Base-by-base conservation (phyloP, 2,113 vertebrate genomes). In the Procavia capensis region DNA sequence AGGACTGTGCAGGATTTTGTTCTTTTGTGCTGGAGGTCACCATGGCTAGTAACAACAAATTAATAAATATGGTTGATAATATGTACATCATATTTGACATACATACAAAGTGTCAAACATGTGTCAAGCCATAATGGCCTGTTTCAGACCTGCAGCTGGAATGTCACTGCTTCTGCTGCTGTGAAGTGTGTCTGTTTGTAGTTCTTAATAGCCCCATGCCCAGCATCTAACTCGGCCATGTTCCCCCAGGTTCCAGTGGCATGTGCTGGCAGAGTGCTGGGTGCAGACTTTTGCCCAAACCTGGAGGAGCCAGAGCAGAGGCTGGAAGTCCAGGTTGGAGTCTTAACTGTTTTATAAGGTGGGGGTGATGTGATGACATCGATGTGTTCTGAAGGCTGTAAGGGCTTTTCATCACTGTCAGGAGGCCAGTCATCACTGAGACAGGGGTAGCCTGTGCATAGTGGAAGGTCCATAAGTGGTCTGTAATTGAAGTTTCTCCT, bases 271-370 rank as follows among this genome's bases (percentile, higher is more conserved):
- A 97, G 96, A 97, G 95, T 97, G 95, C 95, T 97, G 88, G 94
- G 96, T 96, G 97, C 97, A 96, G 97, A 97, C 96, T 97, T 97
- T 80, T 97, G 97, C 96, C 97, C 96, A 97, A 95, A 95, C 91
- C 97, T 97, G 97, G 97, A 97, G 97, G 97, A 97, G 50, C 97
- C 97, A 97, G 96, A 97, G 95, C 96, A 96, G 95, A 97, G 97
- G 97, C 94, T 97, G 95, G 96, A 97, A 96, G 97, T 97, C 96
- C 97, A 97, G 97, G 97, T 97, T 96, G 96, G 97, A 97, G 96
- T 95, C 96, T 97, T 97, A 95, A 95, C 0, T 97, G 83, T 96
- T 97, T 96, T 97, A 93, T 97, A 57, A 97, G 93, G 84, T 89
- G 93, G 93, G 97, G 94, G 95, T 93, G 91, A 54, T 93, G 22